These are phyloP conservation scores for Solenodon paradoxus DNA, from an alignment of 2,113 vertebrate genomes.

Conservation along the genomic window DNA sequence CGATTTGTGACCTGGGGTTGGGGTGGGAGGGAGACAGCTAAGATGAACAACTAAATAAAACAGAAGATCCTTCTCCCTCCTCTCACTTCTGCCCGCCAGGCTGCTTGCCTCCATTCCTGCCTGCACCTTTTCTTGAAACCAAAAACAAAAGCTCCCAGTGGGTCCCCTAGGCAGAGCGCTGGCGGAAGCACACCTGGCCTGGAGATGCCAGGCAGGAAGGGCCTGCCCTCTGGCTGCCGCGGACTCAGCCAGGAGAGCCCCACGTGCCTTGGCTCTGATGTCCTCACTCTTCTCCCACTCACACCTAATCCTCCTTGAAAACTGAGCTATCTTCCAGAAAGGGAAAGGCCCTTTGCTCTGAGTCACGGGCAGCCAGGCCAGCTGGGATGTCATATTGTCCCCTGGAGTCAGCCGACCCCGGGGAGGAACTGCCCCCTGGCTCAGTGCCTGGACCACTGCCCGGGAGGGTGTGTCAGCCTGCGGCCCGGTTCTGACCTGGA, in stretches of 20 bases:
- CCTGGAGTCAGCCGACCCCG: background rate
- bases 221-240: background rate
- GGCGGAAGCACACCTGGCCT: fast-evolving
- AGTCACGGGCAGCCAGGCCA: background rate
- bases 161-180: fast-evolving
- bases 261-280: background rate
- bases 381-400: background rate
- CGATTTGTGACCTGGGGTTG: no score
- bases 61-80: no score
- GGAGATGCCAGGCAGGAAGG: background rate
- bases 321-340: conserved; percentile 23
- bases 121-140: no score
- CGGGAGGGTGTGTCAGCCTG: background rate
- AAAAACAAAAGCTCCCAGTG: no score
- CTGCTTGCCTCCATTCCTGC: no score
- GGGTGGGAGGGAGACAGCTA: no score
- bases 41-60: no score
- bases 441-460: background rate
- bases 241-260: background rate
- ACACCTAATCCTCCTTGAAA: background rate
- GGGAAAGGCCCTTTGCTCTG: conserved; percentile 46
- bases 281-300: background rate
- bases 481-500: background rate
- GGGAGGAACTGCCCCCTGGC: conserved; percentile 10
- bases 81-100: no score